A percentile compares a stretch with the other conserved stretches of the same genome.
Conservation (phyloP, 1,140 invertebrate species). For the Diplogasteroides magnus region DNA sequence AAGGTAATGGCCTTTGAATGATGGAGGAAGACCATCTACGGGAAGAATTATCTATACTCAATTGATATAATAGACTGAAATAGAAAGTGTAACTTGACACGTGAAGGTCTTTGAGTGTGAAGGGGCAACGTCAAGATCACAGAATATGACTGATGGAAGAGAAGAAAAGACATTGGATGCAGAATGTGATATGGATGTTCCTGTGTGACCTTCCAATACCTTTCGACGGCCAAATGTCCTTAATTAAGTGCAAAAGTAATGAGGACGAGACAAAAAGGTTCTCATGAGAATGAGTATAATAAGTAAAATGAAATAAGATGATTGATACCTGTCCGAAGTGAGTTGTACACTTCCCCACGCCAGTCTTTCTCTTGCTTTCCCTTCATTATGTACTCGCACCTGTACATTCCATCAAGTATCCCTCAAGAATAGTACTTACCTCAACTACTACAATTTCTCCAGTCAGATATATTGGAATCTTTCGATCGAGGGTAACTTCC, state of each 20-base stretch:
- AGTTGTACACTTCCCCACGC: slow-evolving; percentile 54
- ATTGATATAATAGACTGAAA: not conserved
- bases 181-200: slow-evolving; percentile 34
- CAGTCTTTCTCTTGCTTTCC: slow-evolving; percentile 22
- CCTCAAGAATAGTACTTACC: slow-evolving; percentile 19
- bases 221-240: slow-evolving; percentile 18
- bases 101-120: slow-evolving; percentile 37
- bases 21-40: slow-evolving; percentile 19
- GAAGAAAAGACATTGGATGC: slow-evolving; percentile 51
- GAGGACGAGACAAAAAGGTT: not conserved
- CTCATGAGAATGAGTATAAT: not conserved
- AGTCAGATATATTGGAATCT: slow-evolving; percentile 28
- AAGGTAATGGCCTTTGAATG: slow-evolving; percentile 42
- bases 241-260: slow-evolving; percentile 4
- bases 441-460: slow-evolving; percentile 19
- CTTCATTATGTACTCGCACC: slow-evolving; percentile 21
- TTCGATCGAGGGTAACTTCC: slow-evolving; percentile 23
- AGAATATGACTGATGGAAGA: slow-evolving; percentile 45
- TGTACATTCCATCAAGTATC: slow-evolving; percentile 9
- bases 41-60: slow-evolving; percentile 27
- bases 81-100: slow-evolving; percentile 18
- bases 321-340: slow-evolving; percentile 41
- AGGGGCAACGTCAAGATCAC: slow-evolving; percentile 37
- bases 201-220: slow-evolving; percentile 18
- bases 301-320: slow-evolving; percentile 3